Base-by-base conservation (phyloP, 1,140 invertebrate species). In the Papilio polyxenes region DNA sequence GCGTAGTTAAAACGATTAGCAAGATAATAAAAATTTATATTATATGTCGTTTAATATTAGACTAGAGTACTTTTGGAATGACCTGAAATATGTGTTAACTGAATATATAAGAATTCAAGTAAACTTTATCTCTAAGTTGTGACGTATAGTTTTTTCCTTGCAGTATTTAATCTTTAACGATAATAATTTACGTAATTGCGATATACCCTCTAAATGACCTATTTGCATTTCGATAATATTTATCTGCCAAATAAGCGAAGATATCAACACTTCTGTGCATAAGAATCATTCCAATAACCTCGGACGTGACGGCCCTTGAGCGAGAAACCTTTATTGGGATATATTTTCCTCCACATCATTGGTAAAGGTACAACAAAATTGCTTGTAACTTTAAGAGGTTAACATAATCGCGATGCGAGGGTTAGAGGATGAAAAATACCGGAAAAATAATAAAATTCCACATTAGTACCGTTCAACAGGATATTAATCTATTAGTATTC, bases 241-340 rank as follows among this genome's bases (percentile, higher is more conserved):
- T 49, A 48, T 48, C 40, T 75, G 40, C 74, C 48, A 48, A 75
- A 75, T 75, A 49, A 44, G 72, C 17, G n/a, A 51, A 37, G 20
- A 77, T 31, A 49, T 10, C 15, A 37, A 37, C 37, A 53, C 48
- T 77, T 20, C 49, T 20, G 20, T 23, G 87, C 90, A 89, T 89
- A 87, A 85, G 82, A 88, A 88, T 85, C 75, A 69, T 81, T 82
- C 77, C 51, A 75, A 76, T 83, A 90, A 82, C 90, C 90, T 91
- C 89, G 88, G 76, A 90, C 88, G 87, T 92, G 91, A 89, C 17
- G 87, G 62, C 84, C 89, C 89, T 92, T 89, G 88, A 90, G 85
- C 83, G 20, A 72, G 81, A 88, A 87, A 89, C 90, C 85, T 85
- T 86, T 87, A 85, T 40, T 59, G 53, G 65, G 74, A 56, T 81